These are phyloP conservation scores for Chaenocephalus aceratus DNA, from an alignment of 2,113 vertebrate genomes.

Conservation along the genomic window DNA sequence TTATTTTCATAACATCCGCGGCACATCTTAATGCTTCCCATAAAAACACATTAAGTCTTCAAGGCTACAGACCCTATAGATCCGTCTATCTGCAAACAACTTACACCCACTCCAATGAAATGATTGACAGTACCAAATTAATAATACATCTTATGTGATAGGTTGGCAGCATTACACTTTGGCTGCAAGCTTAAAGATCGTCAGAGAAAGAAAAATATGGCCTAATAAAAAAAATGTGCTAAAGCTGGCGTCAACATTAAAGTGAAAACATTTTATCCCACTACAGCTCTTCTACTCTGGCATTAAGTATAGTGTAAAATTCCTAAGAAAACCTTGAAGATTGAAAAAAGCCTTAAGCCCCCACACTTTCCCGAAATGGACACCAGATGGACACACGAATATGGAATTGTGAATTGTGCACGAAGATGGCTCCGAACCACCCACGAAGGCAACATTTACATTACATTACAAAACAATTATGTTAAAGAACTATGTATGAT, in stretches of 20 bases:
- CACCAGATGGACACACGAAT: too few relatives aligned
- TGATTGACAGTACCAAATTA: not conserved
- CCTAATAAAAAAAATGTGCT: not conserved
- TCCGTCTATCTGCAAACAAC: not conserved
- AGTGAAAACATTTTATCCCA: not conserved
- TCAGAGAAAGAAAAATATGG: not conserved
- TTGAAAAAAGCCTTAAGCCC: too few relatives aligned
- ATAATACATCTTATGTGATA: not conserved
- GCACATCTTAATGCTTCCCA: not conserved
- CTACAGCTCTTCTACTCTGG: too few relatives aligned
- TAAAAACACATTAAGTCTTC: not conserved
- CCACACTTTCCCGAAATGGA: too few relatives aligned
- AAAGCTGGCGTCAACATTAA: not conserved
- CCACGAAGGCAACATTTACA: too few relatives aligned
- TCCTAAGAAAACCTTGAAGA: not conserved
- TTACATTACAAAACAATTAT: too few relatives aligned
- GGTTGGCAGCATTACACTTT: not conserved
- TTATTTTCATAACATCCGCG: not conserved
- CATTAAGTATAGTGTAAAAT: too few relatives aligned
- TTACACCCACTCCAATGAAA: not conserved
- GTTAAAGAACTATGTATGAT: too few relatives aligned
- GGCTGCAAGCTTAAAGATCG: not conserved
- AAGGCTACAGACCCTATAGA: too few relatives aligned
- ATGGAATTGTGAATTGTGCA: too few relatives aligned
- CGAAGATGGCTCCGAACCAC: too few relatives aligned